These are phyloP conservation scores for Sicus ferrugineus DNA, from an alignment of 2,888 invertebrate species.

Conservation along the genomic window DNA sequence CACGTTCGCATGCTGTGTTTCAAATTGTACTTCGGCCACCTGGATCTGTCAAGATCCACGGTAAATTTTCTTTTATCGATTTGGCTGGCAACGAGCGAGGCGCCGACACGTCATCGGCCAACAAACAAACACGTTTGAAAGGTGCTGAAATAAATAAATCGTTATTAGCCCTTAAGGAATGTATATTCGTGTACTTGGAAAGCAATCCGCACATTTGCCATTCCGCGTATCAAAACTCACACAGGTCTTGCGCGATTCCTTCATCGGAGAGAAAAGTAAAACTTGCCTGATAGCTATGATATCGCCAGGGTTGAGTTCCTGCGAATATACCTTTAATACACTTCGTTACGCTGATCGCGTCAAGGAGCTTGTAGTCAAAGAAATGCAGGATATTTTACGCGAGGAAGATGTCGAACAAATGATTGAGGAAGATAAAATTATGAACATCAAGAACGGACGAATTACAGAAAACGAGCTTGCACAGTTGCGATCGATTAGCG, in stretches of 20 bases:
- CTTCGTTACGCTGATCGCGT: constrained; percentile 97
- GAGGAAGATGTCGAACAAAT: constrained; percentile 63
- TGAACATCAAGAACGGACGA: constrained; percentile 68
- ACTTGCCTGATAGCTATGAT: constrained; percentile 99
- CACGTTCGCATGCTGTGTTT: constrained; percentile 98
- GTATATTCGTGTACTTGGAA: constrained; percentile 94
- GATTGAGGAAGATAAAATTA: constrained; percentile 55
- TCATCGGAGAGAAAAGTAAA: constrained; percentile 96
- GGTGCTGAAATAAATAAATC: constrained; percentile 70
- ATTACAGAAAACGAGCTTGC: constrained; percentile 78
- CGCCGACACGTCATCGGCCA: constrained; percentile 96
- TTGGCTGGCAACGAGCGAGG: constrained; percentile 97
- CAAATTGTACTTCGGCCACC: constrained; percentile 89
- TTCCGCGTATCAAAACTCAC: constrained; percentile 98
- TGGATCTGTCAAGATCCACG: constrained; percentile 84
- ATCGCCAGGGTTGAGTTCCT: constrained; percentile 94
- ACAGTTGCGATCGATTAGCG: constrained; percentile 88
- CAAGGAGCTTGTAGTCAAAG: constrained; percentile 91
- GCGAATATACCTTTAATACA: constrained; percentile 98
- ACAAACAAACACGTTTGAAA: constrained; percentile 84
- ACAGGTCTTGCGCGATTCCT: constrained; percentile 94
- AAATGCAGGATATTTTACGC: constrained; percentile 69
- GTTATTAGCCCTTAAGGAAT: constrained; percentile 94
- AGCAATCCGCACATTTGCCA: constrained; percentile 95
- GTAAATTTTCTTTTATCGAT: constrained; percentile 99